Conservation (phyloP, 2,113 vertebrate species). For the Mustelus asterias region DNA sequence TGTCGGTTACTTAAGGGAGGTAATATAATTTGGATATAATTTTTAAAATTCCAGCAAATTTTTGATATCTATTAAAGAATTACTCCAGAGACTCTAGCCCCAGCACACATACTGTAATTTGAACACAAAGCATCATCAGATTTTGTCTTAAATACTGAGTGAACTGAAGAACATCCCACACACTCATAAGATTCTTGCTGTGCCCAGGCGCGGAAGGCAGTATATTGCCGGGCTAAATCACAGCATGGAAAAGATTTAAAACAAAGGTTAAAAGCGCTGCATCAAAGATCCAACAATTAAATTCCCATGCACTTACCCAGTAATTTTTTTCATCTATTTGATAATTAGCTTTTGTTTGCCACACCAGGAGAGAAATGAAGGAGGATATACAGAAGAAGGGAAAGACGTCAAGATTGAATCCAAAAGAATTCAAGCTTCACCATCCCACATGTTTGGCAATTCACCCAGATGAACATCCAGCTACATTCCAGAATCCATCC, state of each 20-base stretch:
- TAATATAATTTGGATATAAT: constrained; percentile 24
- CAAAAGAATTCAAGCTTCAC: neutral
- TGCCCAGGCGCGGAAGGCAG: neutral
- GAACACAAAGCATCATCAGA: neutral
- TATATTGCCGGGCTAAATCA: constrained; percentile 11
- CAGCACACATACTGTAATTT: neutral
- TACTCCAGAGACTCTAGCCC: neutral
- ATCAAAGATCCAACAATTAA: constrained; percentile 14
- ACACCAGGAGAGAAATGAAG: neutral
- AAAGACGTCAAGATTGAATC: neutral
- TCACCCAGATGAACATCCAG: neutral
- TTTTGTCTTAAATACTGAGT: neutral
- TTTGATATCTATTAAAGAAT: constrained; percentile 24
- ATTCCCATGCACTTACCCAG: neutral
- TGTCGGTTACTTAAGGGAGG: neutral
- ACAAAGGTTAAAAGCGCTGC: constrained; percentile 26
- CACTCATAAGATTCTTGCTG: neutral
- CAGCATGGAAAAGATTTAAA: constrained; percentile 28
- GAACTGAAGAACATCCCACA: neutral
- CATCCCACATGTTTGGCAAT: neutral
- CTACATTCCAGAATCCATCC: neutral
- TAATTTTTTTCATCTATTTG: neutral
- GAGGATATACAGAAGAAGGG: neutral
- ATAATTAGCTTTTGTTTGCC: neutral
- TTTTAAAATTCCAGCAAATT: constrained; percentile 6